phyloP scores from a whole-genome alignment of 2,888 invertebrate species.

The Eurytoma californica region DNA sequence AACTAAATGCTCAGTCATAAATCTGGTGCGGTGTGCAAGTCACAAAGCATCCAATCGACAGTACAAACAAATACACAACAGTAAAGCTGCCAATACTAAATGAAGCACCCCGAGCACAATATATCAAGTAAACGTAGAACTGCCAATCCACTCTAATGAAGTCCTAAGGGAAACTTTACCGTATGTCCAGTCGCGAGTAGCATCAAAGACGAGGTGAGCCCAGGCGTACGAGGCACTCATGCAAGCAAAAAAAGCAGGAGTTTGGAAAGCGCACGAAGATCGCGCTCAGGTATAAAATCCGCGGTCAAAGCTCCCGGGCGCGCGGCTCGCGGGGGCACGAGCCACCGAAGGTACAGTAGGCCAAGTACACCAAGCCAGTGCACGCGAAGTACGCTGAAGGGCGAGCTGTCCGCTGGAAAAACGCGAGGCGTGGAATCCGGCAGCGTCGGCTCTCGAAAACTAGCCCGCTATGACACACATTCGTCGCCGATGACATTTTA shows the following conservation, averaged over 20 bases:
- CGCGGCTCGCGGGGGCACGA: not conserved
- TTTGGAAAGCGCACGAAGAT: no score
- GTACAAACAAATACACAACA: not conserved
- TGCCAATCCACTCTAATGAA: constrained; percentile 10
- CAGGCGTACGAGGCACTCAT: not conserved
- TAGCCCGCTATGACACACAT: constrained; percentile 68
- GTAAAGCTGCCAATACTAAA: constrained; percentile 21
- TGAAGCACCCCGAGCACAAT: not conserved
- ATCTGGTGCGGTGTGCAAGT: not conserved
- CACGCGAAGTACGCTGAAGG: not conserved
- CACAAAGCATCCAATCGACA: constrained; percentile 25
- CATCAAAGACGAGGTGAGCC: not conserved
- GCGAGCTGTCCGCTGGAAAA: not conserved
- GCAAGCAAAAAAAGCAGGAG: not conserved
- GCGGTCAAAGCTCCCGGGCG: no score
- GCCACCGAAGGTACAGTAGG: not conserved
- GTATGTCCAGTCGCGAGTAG: not conserved
- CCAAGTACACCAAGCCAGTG: not conserved
- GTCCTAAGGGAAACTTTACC: constrained; percentile 7
- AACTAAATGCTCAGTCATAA: not conserved
- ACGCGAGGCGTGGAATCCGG: constrained; percentile 32
- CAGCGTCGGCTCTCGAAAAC: constrained; percentile 42
- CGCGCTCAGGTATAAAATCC: no score
- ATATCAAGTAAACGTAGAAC: not conserved
- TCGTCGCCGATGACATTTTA: constrained; percentile 72